Conservation (phyloP, 2,113 vertebrate genomes). For the Aphelocoma coerulescens region DNA sequence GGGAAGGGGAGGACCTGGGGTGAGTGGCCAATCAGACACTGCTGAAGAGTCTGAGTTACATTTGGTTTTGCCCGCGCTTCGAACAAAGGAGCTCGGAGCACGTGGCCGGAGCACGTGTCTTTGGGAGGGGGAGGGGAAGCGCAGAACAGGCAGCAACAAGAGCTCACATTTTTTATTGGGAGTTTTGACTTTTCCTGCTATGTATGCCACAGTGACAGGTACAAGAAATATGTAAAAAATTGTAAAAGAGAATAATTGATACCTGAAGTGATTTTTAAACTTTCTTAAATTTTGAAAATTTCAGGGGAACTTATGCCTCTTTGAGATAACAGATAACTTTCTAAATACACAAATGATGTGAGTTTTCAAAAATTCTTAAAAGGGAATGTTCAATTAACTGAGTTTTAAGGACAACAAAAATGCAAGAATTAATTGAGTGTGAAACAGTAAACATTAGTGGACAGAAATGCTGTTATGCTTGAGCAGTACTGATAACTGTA, state of each 20-base stretch:
- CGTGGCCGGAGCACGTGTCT: too few species aligned
- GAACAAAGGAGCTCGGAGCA: too few species aligned
- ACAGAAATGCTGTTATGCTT: not conserved
- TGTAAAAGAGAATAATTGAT: not conserved
- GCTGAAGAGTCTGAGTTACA: too few species aligned
- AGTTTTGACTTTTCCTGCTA: not conserved
- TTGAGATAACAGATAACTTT: not conserved
- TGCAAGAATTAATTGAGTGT: not conserved
- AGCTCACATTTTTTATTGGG: not conserved
- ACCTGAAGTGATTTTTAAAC: not conserved
- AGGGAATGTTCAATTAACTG: not conserved
- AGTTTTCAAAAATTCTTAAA: not conserved
- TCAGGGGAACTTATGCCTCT: not conserved
- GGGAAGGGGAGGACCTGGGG: too few species aligned
- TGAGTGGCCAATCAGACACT: too few species aligned
- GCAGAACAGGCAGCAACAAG: too few species aligned
- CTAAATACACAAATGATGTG: not conserved
- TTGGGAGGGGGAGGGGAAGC: too few species aligned
- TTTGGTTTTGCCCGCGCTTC: too few species aligned
- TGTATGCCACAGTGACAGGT: not conserved
- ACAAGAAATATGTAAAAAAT: not conserved
- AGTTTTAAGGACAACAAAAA: not conserved
- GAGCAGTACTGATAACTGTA: not conserved
- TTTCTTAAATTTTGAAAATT: not conserved
- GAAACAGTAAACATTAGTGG: not conserved